Percentiles rank a stretch among this genome's conserved stretches.
Evolutionary conservation across 2,797 vertebrate genomes (phyloP).

Genomic region (Hypotaenidia okinawae): DNA sequence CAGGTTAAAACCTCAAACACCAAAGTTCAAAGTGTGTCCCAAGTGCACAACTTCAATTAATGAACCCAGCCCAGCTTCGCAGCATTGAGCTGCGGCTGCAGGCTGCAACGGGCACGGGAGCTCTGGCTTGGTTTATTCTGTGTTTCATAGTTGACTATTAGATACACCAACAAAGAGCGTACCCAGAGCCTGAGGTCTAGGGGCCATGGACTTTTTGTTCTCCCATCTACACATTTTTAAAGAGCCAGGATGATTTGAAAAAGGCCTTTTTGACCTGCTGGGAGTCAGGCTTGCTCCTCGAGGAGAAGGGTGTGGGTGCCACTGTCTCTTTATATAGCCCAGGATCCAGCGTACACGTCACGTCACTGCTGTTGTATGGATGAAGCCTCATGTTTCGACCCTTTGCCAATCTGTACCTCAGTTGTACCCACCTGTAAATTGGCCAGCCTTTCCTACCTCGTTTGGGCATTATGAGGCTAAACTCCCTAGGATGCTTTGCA

Average conservation of each 20-base stretch:
- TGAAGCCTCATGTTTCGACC: not conserved
- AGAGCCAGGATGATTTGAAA: not conserved
- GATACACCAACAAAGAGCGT: fast-evolving
- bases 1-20: not conserved
- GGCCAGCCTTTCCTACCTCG: conserved; percentile 56
- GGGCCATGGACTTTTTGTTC: not conserved
- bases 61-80: fast-evolving
- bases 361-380: fast-evolving
- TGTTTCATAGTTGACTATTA: too few relatives aligned
- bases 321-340: fast-evolving
- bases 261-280: not conserved
- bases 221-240: not conserved
- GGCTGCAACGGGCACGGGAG: fast-evolving
- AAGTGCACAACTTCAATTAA: not conserved
- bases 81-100: fast-evolving
- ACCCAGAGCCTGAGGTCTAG: fast-evolving
- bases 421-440: not conserved
- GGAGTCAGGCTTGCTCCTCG: not conserved
- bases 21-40: not conserved
- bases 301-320: not conserved
- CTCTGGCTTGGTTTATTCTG: fast-evolving
- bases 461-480: conserved; percentile 53
- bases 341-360: fast-evolving
- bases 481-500: conserved; percentile 49
- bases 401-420: not conserved